Base-by-base conservation (phyloP, 1,140 invertebrate genomes). In the Musca vetustissima region DNA sequence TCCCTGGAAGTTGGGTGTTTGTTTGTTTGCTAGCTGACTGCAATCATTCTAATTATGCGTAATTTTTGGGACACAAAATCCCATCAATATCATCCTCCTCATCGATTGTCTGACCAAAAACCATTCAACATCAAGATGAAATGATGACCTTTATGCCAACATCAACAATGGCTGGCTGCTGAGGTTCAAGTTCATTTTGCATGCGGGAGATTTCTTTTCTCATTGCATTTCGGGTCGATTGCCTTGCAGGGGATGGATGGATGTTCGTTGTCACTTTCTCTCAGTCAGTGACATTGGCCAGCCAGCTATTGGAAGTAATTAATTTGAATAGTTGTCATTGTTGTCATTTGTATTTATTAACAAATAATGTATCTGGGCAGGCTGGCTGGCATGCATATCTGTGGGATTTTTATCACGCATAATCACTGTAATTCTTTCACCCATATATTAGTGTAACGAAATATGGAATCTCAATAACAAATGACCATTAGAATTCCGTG, bases 121-220 rank as follows among this genome's bases (percentile, higher is more conserved):
- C 21, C 13, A 52, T 52, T 52, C 21, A 21, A 21, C 28, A 61
- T 61, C 57, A 61, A 61, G 32, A 17, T 28, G 28, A 61, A 19
- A 61, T 52, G 49, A 52, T 61, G 57, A 61, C 57, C 57, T 61
- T 61, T 61, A 61, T 61, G 21, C 36, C 19, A 8, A 28, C 17
- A 22, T 52, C 17, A 52, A 9, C 17, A 22, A 52, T 52, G 49
- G 13, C 4, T 52, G 17, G 49, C 17, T 21, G n/a, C n/a, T 14
- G 49, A 36, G 28, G 57, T 61, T 61, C 57, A 61, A 61, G 57
- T 61, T 61, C 57, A 61, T n/a, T 61, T 61, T 36, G 57, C 57
- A 61, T 61, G 57, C 57, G 57, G 57, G 57, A 61, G 28, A 61
- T 61, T 61, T 61, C 57, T 43, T 61, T 9, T 21, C 7, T 43